These are phyloP conservation scores for Crypturellus tataupa DNA, from an alignment of 2,797 vertebrate genomes.

Conservation along the genomic window DNA sequence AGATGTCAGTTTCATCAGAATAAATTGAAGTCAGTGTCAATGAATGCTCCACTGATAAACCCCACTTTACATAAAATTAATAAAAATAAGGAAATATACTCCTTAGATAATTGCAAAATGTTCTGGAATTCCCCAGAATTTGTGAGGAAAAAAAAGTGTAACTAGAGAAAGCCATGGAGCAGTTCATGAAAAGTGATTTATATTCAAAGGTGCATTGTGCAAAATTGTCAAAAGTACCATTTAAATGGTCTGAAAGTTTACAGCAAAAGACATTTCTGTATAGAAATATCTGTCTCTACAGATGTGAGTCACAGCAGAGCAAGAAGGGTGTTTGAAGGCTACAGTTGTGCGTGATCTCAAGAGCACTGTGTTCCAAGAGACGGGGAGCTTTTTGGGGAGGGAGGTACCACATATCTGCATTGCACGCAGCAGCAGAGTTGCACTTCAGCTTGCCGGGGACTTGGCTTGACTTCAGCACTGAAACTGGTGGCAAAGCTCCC, in stretches of 20 bases:
- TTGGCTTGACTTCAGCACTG: accelerated
- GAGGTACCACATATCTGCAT: accelerated
- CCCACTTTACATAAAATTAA: constrained; percentile 91
- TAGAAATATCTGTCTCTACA: not conserved
- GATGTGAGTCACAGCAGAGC: not conserved
- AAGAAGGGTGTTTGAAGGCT: not conserved
- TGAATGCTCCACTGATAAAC: constrained; percentile 88
- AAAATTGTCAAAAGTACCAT: not conserved
- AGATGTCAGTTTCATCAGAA: constrained; percentile 92
- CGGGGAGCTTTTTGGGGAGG: not conserved
- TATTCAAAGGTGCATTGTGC: constrained; percentile 30
- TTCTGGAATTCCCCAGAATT: constrained; percentile 86
- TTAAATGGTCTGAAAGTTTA: constrained; percentile 27
- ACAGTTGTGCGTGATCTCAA: not conserved
- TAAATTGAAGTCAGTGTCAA: constrained; percentile 87
- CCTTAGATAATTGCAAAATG: constrained; percentile 88
- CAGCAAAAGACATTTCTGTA: not conserved
- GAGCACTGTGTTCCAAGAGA: not conserved
- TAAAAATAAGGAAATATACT: constrained; percentile 92
- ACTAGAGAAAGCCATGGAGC: constrained; percentile 52
- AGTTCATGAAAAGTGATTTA: constrained; percentile 19
- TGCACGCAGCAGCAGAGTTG: accelerated
- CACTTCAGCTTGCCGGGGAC: not conserved
- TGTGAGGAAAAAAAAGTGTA: constrained; percentile 38
- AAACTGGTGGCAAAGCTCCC: not conserved